Evolutionary conservation across 1,140 invertebrate genomes (phyloP).

Genomic region (Diploscapter pachys): DNA sequence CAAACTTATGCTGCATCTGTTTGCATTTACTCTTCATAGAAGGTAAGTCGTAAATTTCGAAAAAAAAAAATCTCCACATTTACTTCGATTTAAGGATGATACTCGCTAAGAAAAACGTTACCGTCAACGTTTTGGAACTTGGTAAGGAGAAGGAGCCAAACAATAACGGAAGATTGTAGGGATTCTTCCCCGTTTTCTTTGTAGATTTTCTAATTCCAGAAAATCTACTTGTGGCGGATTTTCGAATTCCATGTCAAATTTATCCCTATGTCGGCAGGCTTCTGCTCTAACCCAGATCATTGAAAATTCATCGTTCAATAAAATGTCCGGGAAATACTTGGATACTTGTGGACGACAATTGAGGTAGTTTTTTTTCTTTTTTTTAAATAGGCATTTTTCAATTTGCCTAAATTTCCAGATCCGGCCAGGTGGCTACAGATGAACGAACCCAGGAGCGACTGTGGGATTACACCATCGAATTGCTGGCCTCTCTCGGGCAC

Average conservation of each 20-base stretch:
- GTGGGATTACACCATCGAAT: constrained; percentile 31
- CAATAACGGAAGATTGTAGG: constrained; percentile 31
- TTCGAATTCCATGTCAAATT: constrained; percentile 33
- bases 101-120: constrained; percentile 22
- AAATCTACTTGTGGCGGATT: constrained; percentile 25
- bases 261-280: constrained; percentile 32
- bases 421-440: constrained; percentile 37
- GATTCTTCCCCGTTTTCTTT: not conserved
- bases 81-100: constrained; percentile 28
- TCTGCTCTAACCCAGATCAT: constrained; percentile 32
- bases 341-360: constrained; percentile 39
- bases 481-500: not conserved
- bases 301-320: constrained; percentile 25
- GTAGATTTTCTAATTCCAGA: constrained; percentile 10
- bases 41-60: constrained; percentile 13
- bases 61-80: not conserved
- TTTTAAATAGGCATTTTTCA: not conserved
- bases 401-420: constrained; percentile 15
- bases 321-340: constrained; percentile 37
- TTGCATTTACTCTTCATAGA: constrained; percentile 39
- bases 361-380: constrained; percentile 10
- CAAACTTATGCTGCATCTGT: constrained; percentile 40
- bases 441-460: constrained; percentile 40
- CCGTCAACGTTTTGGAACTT: constrained; percentile 37
- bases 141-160: constrained; percentile 40